These are phyloP conservation scores for Atrichornis clamosus DNA, from an alignment of 2,113 vertebrate genomes.

Conservation along the genomic window DNA sequence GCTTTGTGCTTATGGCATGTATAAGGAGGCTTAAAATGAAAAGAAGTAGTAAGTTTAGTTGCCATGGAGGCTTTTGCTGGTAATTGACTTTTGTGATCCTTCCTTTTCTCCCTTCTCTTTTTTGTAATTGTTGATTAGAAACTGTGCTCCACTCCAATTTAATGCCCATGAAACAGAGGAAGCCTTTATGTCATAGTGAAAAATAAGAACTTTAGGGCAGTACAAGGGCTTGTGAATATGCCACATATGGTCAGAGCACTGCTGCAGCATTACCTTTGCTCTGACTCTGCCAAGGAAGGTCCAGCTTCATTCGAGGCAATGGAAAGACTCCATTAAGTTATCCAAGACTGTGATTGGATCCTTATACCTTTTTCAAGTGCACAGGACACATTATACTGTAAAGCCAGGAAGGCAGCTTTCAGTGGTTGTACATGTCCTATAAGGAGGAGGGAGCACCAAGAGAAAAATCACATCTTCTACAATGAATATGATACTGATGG, in stretches of 20 bases:
- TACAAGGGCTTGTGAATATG: neutral
- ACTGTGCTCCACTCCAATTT: neutral
- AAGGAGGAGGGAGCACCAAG: neutral
- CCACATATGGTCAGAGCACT: neutral
- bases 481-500: neutral
- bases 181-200: neutral
- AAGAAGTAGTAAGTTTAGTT: conserved; percentile 36
- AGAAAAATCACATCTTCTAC: neutral
- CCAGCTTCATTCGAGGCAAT: rapidly evolving
- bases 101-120: neutral
- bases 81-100: conserved; percentile 18
- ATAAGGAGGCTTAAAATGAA: conserved; percentile 32
- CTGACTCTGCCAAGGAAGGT: neutral
- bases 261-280: neutral
- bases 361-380: neutral
- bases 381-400: neutral
- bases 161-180: neutral
- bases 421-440: neutral
- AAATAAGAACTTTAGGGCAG: neutral
- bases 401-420: neutral
- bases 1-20: conserved; percentile 45
- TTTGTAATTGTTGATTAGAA: neutral
- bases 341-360: neutral
- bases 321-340: neutral
- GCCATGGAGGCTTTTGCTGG: neutral